A percentile compares a stretch with the other conserved stretches of the same genome.
Evolutionary conservation across 2,113 vertebrate genomes (phyloP).

Genomic region (Mola mola): DNA sequence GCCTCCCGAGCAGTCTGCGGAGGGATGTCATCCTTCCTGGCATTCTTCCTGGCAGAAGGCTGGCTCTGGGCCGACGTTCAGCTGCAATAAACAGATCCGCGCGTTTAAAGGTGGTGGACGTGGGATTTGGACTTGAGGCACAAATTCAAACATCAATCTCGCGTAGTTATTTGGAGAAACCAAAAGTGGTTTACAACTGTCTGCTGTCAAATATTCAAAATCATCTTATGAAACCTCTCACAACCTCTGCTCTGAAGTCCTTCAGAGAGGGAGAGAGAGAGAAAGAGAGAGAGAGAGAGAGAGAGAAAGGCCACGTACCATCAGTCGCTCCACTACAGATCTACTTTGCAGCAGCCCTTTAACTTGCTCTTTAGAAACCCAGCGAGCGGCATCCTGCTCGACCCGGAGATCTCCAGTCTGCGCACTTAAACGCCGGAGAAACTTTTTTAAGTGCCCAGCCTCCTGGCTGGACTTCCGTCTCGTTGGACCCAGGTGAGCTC

Average conservation of each 20-base stretch:
- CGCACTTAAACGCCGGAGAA: not conserved
- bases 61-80: constrained; percentile 43
- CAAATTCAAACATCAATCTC: no score
- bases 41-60: constrained; percentile 39
- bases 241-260: no score
- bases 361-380: not conserved
- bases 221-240: no score
- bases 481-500: constrained; percentile 87
- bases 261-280: no score
- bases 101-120: no score
- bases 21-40: constrained; percentile 85
- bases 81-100: no score
- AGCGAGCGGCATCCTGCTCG: constrained; percentile 38
- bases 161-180: no score
- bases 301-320: constrained; percentile 46
- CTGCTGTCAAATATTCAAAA: not conserved
- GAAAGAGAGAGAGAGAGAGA: constrained; percentile 17
- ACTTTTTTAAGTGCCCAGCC: not conserved
- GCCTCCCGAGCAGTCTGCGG: constrained; percentile 83
- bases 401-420: not conserved
- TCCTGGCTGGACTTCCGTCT: constrained; percentile 79
- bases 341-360: not conserved
- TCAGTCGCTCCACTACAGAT: constrained; percentile 33
- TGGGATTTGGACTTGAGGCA: no score
- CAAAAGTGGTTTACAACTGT: not conserved